Percentiles rank a stretch among this genome's conserved stretches.
These are phyloP conservation scores for Caenorhabditis sp. DNA, from an alignment of 2,888 invertebrate species.

Conservation along the genomic window DNA sequence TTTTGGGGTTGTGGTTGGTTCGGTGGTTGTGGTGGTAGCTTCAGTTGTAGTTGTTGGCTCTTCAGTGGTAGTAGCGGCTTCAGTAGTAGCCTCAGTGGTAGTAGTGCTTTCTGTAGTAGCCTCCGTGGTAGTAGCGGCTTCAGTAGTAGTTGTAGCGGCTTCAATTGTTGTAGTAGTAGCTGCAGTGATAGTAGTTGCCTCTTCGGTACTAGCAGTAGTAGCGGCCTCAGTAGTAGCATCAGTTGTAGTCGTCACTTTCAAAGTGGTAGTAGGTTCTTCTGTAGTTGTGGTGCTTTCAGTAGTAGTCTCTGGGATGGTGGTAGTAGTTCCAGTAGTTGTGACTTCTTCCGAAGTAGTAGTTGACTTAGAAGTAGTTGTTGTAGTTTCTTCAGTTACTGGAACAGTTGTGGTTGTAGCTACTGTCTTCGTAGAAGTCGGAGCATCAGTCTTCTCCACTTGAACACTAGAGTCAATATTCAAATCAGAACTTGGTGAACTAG, in stretches of 20 bases:
- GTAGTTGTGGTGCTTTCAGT: constrained; percentile 11
- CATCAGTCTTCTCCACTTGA: constrained; percentile 34
- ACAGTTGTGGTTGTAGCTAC: constrained; percentile 22
- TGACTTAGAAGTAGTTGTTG: constrained; percentile 7
- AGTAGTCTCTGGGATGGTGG: background rate
- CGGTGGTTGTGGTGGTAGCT: constrained; percentile 9
- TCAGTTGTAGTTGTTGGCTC: constrained; percentile 11
- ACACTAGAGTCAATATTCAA: constrained; percentile 30
- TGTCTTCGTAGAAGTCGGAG: constrained; percentile 16
- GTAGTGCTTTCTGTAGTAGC: constrained; percentile 19
- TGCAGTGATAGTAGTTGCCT: constrained; percentile 12
- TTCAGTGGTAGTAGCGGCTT: constrained; percentile 26
- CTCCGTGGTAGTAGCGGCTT: background rate
- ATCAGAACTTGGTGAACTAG: constrained; percentile 6
- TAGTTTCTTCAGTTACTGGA: constrained; percentile 9
- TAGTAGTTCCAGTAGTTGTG: background rate
- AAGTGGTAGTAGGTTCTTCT: constrained; percentile 5
- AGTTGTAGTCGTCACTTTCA: background rate
- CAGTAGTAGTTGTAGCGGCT: constrained; percentile 11
- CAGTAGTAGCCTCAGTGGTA: background rate
- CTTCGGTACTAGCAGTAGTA: constrained; percentile 2
- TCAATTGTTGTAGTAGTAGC: constrained; percentile 26
- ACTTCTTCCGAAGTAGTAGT: constrained; percentile 5
- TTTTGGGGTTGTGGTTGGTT: constrained; percentile 18
- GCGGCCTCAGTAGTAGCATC: background rate